These are phyloP conservation scores for Trypoxylus dichotomus DNA, from an alignment of 1,140 invertebrate species.

Conservation along the genomic window DNA sequence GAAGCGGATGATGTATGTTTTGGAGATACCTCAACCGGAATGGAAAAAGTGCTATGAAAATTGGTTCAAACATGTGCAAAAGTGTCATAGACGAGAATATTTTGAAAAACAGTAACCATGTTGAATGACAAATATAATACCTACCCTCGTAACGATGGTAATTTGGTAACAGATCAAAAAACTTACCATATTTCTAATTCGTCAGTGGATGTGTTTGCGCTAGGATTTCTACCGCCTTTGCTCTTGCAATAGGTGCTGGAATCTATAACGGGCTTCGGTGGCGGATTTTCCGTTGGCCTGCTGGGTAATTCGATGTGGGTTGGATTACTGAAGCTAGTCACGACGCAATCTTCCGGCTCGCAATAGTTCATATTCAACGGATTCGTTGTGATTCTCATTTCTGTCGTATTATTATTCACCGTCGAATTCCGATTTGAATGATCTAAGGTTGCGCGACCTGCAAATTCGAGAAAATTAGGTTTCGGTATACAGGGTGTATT, in stretches of 20 bases:
- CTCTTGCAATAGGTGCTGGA: conserved; percentile 73
- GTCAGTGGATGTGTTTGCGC: conserved; percentile 37
- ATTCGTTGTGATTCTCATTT: conserved; percentile 76
- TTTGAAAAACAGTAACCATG: too few relatives aligned
- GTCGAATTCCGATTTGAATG: conserved; percentile 58
- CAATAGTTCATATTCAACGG: conserved; percentile 70
- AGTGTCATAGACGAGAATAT: too few relatives aligned
- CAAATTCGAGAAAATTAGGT: too few relatives aligned
- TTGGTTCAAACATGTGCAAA: too few relatives aligned
- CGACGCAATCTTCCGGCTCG: conserved; percentile 63
- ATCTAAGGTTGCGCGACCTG: conserved; percentile 82
- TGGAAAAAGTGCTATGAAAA: too few relatives aligned
- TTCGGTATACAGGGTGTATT: not conserved
- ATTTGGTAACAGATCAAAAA: not conserved
- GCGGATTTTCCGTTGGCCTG: conserved; percentile 49
- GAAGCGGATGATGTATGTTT: too few relatives aligned
- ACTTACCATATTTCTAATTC: conserved; percentile 47
- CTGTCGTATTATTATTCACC: conserved; percentile 52
- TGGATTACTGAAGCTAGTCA: conserved; percentile 72
- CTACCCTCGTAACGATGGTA: too few relatives aligned
- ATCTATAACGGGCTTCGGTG: conserved; percentile 58
- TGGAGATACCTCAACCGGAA: too few relatives aligned
- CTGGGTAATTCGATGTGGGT: conserved; percentile 71
- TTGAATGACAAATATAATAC: too few relatives aligned
- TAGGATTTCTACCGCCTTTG: conserved; percentile 41